These are phyloP conservation scores for Raja brachyura DNA, from an alignment of 2,113 vertebrate genomes.

Conservation along the genomic window DNA sequence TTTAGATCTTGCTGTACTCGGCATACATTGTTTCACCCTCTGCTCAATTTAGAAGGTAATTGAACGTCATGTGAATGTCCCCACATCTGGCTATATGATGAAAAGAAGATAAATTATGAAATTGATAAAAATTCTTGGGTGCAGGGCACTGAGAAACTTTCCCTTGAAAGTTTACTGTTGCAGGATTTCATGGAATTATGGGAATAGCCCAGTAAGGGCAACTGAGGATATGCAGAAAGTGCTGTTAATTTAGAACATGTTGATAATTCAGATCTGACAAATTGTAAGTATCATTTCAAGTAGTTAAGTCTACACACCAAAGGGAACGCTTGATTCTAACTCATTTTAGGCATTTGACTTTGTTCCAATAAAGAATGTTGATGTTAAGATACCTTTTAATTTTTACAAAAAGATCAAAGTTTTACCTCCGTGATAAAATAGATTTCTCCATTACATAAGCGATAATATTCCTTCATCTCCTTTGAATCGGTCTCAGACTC, in stretches of 20 bases:
- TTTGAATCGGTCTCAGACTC: constrained; percentile 39
- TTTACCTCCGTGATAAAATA: constrained; percentile 68
- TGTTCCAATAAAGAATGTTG: background rate
- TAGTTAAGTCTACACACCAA: background rate
- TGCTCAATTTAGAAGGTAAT: too few relatives aligned
- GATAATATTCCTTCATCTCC: constrained; percentile 36
- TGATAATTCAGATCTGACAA: background rate
- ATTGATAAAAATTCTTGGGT: too few relatives aligned
- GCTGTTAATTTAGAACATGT: background rate
- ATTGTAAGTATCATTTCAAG: background rate
- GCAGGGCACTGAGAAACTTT: too few relatives aligned
- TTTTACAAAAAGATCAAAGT: background rate
- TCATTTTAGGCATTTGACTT: background rate
- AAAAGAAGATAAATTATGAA: too few relatives aligned
- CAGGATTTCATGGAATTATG: background rate
- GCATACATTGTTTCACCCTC: too few relatives aligned
- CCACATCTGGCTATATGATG: too few relatives aligned
- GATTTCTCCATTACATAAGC: constrained; percentile 75
- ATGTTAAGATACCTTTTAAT: background rate
- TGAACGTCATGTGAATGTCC: too few relatives aligned
- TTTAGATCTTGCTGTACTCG: too few relatives aligned
- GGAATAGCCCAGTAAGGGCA: background rate
- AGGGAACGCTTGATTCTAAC: background rate
- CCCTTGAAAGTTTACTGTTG: background rate
- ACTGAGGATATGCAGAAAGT: background rate